Conservation (phyloP, 2,888 invertebrate species). For the Gryllus longicercus region DNA sequence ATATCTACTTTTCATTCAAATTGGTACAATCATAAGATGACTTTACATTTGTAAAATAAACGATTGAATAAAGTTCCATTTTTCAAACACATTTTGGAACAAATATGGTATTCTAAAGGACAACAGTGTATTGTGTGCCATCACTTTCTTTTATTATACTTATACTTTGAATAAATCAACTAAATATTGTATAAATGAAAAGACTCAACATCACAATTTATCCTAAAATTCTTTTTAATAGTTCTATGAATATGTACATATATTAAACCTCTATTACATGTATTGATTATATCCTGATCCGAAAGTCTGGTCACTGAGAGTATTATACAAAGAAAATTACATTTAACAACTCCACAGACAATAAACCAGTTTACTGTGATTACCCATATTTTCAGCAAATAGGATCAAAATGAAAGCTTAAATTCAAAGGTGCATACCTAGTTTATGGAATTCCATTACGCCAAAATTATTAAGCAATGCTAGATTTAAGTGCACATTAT, state of each 20-base stretch:
- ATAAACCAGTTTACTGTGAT: background rate
- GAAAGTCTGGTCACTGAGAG: background rate
- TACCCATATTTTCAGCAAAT: slow-evolving; percentile 1
- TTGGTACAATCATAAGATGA: too few species aligned
- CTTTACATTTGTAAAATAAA: too few species aligned
- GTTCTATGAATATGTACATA: slow-evolving; percentile 7
- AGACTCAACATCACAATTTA: background rate
- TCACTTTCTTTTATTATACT: too few species aligned
- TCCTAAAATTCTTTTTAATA: slow-evolving; percentile 10
- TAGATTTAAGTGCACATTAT: background rate
- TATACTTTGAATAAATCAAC: too few species aligned
- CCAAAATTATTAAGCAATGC: slow-evolving; percentile 11
- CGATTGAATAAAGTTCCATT: too few species aligned
- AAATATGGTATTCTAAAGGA: too few species aligned
- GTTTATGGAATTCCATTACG: background rate
- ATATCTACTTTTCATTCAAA: too few species aligned
- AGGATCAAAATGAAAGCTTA: background rate
- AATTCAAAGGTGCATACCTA: slow-evolving; percentile 1
- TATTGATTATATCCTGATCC: background rate
- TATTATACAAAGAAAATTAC: slow-evolving; percentile 1
- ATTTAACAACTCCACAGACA: background rate
- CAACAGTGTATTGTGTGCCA: too few species aligned
- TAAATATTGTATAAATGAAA: too few species aligned
- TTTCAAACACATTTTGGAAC: too few species aligned
- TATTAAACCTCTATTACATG: slow-evolving; percentile 11